Base-by-base conservation (phyloP, 2,113 vertebrate species). In the Corvus hawaiiensis region DNA sequence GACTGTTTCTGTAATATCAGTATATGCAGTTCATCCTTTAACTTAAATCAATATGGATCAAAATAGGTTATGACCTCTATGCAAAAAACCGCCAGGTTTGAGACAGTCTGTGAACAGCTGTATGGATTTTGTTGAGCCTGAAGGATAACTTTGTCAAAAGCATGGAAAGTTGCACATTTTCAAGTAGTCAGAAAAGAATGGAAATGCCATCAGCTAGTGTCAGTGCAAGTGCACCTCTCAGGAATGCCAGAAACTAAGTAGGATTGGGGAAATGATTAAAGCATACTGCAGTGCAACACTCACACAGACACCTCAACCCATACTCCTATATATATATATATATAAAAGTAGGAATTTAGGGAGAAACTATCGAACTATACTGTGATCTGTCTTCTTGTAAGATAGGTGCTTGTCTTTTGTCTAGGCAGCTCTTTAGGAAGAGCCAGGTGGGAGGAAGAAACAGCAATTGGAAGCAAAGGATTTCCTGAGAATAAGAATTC, bases 61-160 rank as follows among this genome's bases (percentile, higher is more conserved):
- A 96, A 93, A 55, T 12, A 59, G 72, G 49, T 84, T 82, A 59
- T 78, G 68, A 83, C n/a, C 84, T 74, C 46, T 19, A 6, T 24
- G 52, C 27, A 55, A 61, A 49, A 32, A 66, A 24, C 75, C 46
- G 10, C 20, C 44, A 37, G 28, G 30, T 24, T 71, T 80, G 23
- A 93, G 64, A 55, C 27, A 62, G 59, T 41, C 64, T 69, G 59
- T 4, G 41, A 80, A 67, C 46, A 80, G 67, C 44, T 61, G 71
- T 75, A 90, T 74, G 68, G 82, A 90, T 94, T 95, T 88, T 66
- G 64, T 27, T 72, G 72, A 88, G 59, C 63, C 82, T 93, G 63
- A 96, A 83, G 63, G 39, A 88, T 75, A 35, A 68, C 55, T 81
- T 44, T 67, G 67, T 46, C 3, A 1, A 74, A 72, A 90, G 89